Conservation (phyloP, 2,888 invertebrate genomes). For the Cheilosia grossa region DNA sequence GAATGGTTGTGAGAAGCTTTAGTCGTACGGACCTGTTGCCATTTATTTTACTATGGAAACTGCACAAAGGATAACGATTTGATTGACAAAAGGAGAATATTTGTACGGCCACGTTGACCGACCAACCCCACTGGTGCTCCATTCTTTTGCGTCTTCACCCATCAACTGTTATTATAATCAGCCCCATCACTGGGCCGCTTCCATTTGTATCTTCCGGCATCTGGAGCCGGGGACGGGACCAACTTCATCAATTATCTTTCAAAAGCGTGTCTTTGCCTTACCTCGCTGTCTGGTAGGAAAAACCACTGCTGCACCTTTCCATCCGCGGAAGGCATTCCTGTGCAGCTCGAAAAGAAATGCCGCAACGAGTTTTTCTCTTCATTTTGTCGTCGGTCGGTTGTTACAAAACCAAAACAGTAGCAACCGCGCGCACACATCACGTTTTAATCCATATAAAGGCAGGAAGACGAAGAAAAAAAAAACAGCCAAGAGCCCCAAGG, state of each 20-base stretch:
- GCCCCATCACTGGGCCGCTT: neutral
- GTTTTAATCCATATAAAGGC: slow-evolving; percentile 57
- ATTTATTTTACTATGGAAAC: no score
- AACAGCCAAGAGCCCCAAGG: slow-evolving; percentile 2
- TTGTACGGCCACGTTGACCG: no score
- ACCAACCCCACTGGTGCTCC: neutral
- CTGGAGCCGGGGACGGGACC: neutral
- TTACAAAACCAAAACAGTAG: slow-evolving; percentile 58
- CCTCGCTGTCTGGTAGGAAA: slow-evolving; percentile 9
- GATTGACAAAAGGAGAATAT: no score
- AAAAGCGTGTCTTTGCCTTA: slow-evolving; percentile 45
- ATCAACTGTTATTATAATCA: no score
- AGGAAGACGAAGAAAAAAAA: neutral
- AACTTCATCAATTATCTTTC: slow-evolving; percentile 55
- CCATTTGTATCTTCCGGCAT: slow-evolving; percentile 15
- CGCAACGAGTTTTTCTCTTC: slow-evolving; percentile 46
- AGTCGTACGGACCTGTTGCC: no score
- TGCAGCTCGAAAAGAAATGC: slow-evolving; percentile 35
- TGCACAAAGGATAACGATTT: no score
- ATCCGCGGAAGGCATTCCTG: slow-evolving; percentile 29
- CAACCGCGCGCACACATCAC: slow-evolving; percentile 52
- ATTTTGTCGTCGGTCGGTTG: neutral
- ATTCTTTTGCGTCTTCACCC: neutral
- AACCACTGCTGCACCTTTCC: slow-evolving; percentile 20
- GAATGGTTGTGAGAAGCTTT: no score